Evolutionary conservation across 2,113 vertebrate genomes (phyloP).

Genomic region (Macrotis lagotis): DNA sequence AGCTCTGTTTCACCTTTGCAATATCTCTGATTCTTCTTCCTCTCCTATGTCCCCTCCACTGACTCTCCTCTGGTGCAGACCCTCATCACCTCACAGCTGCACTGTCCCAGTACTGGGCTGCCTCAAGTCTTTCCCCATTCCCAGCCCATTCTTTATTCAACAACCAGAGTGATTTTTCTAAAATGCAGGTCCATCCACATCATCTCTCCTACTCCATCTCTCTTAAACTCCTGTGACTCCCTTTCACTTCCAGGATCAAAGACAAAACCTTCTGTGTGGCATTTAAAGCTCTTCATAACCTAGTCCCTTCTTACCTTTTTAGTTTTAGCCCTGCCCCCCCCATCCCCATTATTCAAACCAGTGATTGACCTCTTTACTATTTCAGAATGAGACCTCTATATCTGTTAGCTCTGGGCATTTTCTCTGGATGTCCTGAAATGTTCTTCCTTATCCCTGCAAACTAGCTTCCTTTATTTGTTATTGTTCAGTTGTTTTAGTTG

Average conservation of each 20-base stretch:
- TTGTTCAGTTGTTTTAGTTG: no score
- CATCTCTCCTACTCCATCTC: background rate
- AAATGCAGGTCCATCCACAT: background rate
- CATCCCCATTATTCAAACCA: background rate
- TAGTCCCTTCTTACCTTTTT: background rate
- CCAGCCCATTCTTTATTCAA: background rate
- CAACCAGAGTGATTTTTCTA: background rate
- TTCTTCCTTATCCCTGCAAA: background rate
- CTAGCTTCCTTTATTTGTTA: background rate
- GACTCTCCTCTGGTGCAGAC: background rate
- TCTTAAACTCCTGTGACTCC: background rate
- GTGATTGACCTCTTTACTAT: background rate
- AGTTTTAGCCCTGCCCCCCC: background rate
- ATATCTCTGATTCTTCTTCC: background rate
- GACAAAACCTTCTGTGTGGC: background rate
- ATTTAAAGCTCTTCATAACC: background rate
- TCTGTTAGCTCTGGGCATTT: background rate
- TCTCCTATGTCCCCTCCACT: background rate
- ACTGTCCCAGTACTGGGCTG: background rate
- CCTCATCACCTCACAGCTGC: background rate
- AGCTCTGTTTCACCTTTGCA: background rate
- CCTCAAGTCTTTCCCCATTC: background rate
- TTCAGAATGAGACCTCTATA: background rate
- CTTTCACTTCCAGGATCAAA: background rate
- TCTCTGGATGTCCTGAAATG: background rate